Percentiles rank a stretch among this genome's conserved stretches.
Evolutionary conservation across 35 echinoderm and acorn worm species (phyloP).

Genomic region (Stichopus chloronotus): DNA sequence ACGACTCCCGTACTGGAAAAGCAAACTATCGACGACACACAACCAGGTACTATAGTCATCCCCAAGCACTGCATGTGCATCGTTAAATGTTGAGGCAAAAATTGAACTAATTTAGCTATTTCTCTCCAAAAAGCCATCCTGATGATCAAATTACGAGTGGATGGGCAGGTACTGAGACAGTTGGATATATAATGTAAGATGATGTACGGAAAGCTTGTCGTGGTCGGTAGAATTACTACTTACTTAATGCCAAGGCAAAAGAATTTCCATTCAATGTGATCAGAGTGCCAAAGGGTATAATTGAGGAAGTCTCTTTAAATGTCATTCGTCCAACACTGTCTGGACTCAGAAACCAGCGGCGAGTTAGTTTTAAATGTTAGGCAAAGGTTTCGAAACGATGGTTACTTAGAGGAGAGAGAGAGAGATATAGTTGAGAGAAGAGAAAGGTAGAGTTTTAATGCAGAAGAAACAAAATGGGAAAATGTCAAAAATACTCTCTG

Average conservation of each 20-base stretch:
- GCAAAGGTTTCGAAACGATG: background rate
- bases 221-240: conserved; percentile 5
- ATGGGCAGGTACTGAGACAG: conserved; percentile 19
- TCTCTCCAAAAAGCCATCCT: conserved; percentile 46
- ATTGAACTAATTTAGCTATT: conserved; percentile 44
- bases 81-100: background rate
- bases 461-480: background rate
- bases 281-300: conserved; percentile 47
- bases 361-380: conserved; percentile 4
- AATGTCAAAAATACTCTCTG: conserved; percentile 13
- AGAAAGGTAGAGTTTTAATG: conserved; percentile 2
- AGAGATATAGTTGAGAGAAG: conserved; percentile 9
- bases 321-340: conserved; percentile 36
- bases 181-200: conserved; percentile 42
- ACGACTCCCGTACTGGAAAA: background rate
- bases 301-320: conserved; percentile 41
- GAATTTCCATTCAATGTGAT: conserved; percentile 35
- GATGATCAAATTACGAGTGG: conserved; percentile 42
- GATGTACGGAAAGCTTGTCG: conserved; percentile 11
- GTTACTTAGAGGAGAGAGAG: conserved; percentile 45
- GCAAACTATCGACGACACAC: background rate
- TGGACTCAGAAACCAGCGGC: background rate
- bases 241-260: conserved; percentile 10
- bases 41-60: background rate
- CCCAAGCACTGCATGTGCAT: background rate